phyloP scores from a whole-genome alignment of 2,113 vertebrate species.

The Psilopogon haemacephalus region DNA sequence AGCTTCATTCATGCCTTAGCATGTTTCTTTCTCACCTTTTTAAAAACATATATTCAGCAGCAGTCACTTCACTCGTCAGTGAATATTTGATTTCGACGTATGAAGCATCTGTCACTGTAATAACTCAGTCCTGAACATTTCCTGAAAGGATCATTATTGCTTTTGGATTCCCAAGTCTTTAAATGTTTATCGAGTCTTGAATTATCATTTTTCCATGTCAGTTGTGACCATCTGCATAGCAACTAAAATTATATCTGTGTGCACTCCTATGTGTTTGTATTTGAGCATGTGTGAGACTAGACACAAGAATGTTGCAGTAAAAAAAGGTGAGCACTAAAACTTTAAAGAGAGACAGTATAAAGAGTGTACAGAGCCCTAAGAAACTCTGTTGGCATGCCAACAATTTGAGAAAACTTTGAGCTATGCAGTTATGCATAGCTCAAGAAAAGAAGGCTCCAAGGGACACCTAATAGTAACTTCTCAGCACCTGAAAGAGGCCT shows the following conservation, averaged over 20 bases:
- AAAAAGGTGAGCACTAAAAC: background rate
- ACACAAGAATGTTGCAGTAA: background rate
- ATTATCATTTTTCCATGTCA: background rate
- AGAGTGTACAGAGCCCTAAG: background rate
- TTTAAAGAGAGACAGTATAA: background rate
- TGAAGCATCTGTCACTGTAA: background rate
- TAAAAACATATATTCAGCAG: background rate
- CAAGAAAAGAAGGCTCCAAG: too few relatives aligned
- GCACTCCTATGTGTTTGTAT: background rate
- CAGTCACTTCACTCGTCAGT: background rate
- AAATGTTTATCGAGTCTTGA: background rate
- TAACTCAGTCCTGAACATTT: background rate
- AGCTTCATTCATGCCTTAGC: background rate
- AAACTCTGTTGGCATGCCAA: background rate
- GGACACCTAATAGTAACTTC: too few relatives aligned
- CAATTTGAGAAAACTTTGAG: background rate
- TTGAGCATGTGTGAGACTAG: background rate
- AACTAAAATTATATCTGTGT: background rate
- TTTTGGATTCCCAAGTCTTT: background rate
- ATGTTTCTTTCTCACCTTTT: background rate
- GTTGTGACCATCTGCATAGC: background rate
- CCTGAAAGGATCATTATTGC: background rate
- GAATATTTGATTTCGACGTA: background rate
- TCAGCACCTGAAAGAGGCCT: too few relatives aligned
- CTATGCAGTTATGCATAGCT: background rate